phyloP scores from a whole-genome alignment of 1,140 invertebrate genomes.

The Piezodorus guildinii region DNA sequence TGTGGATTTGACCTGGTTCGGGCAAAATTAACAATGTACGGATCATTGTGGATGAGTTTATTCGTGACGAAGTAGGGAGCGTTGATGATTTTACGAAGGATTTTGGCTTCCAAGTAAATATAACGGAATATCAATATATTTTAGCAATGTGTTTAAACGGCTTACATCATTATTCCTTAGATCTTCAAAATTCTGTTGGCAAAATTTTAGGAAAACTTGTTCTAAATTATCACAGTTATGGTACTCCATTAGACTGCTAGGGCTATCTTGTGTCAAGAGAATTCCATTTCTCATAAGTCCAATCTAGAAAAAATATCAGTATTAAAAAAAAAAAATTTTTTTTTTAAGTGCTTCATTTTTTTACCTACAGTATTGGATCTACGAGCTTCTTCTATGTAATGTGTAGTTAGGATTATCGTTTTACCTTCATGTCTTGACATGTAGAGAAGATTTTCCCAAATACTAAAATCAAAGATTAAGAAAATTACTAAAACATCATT shows the following conservation, averaged over 20 bases:
- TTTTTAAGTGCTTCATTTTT: background rate
- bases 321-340: background rate
- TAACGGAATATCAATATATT: no score
- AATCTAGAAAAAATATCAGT: conserved; percentile 18
- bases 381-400: conserved; percentile 86
- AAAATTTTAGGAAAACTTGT: conserved; percentile 46
- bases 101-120: no score
- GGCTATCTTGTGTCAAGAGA: conserved; percentile 39
- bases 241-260: conserved; percentile 37
- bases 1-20: no score
- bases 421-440: conserved; percentile 37
- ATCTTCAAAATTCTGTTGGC: conserved; percentile 6
- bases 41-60: no score
- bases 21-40: no score
- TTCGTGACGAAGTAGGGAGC: no score
- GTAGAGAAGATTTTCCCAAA: conserved; percentile 26
- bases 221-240: conserved; percentile 42
- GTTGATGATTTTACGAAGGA: no score
- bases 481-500: background rate
- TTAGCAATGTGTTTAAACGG: no score
- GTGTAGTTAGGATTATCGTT: conserved; percentile 79
- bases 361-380: conserved; percentile 42
- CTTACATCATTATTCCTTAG: background rate
- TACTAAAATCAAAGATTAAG: conserved; percentile 21
- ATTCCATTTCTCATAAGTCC: conserved; percentile 27